These are phyloP conservation scores for Temnothorax curvispinosus DNA, from an alignment of 1,140 invertebrate species.

Conservation along the genomic window DNA sequence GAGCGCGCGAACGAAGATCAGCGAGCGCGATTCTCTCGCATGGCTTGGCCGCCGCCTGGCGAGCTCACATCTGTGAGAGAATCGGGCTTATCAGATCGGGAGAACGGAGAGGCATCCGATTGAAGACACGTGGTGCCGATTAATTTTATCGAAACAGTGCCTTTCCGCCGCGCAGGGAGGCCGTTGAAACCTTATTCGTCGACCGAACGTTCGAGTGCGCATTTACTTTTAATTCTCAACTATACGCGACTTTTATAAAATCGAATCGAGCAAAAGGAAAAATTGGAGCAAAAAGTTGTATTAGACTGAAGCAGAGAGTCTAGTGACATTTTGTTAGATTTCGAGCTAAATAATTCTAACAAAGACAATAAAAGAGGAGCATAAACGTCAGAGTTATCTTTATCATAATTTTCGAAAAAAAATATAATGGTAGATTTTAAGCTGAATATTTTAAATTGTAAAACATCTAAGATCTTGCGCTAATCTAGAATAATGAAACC, in stretches of 20 bases:
- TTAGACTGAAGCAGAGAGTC: not conserved
- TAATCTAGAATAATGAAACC: not conserved
- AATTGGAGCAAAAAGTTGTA: not conserved
- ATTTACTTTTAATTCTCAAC: not conserved
- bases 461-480: not conserved
- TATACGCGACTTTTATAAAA: not conserved
- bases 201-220: slow-evolving; percentile 7
- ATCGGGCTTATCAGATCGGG: slow-evolving; percentile 75
- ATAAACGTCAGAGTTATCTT: not conserved
- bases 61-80: slow-evolving; percentile 69
- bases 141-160: slow-evolving; percentile 72
- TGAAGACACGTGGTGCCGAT: slow-evolving; percentile 76
- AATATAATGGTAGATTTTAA: not conserved
- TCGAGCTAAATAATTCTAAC: not conserved
- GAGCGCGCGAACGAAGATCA: slow-evolving; percentile 43
- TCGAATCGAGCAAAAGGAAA: not conserved
- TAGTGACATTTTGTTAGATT: not conserved
- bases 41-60: slow-evolving; percentile 48
- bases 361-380: not conserved
- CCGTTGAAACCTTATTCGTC: slow-evolving; percentile 46
- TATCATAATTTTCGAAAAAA: not conserved
- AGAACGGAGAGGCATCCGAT: slow-evolving; percentile 63
- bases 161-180: slow-evolving; percentile 9
- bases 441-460: not conserved
- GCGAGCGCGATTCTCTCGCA: slow-evolving; percentile 48